A percentile compares a stretch with the other conserved stretches of the same genome.
phyloP scores from a whole-genome alignment of 2,888 invertebrate species.

The Drosophila pseudotalamancana region DNA sequence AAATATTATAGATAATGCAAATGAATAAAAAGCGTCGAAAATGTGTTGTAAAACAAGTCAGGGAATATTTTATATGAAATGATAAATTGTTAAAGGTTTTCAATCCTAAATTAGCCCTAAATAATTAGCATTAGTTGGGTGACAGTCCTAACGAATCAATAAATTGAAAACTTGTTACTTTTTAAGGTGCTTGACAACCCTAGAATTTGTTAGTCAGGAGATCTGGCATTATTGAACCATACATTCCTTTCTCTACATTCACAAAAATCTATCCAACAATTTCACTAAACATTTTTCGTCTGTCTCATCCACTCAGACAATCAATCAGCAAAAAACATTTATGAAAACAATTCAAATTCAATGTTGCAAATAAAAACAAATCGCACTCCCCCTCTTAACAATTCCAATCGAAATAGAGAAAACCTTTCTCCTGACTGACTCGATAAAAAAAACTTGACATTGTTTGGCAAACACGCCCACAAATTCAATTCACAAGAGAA shows the following conservation, averaged over 20 bases:
- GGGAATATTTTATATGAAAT: too few relatives aligned
- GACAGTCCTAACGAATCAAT: too few relatives aligned
- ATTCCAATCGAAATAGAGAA: conserved; percentile 16
- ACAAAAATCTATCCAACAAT: neutral
- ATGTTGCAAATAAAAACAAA: conserved; percentile 28
- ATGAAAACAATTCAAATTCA: conserved; percentile 9
- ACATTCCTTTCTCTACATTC: neutral
- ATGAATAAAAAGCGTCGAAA: too few relatives aligned
- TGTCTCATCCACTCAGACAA: conserved; percentile 15
- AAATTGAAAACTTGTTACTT: too few relatives aligned
- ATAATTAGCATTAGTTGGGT: too few relatives aligned
- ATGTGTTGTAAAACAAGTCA: too few relatives aligned
- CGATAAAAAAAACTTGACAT: conserved; percentile 39
- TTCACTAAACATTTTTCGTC: neutral
- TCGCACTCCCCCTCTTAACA: neutral
- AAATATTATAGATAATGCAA: too few relatives aligned
- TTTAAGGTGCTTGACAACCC: too few relatives aligned
- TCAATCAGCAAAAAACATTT: conserved; percentile 21
- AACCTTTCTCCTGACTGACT: conserved; percentile 45
- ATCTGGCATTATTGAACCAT: too few relatives aligned
- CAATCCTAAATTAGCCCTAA: too few relatives aligned
- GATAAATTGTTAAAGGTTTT: too few relatives aligned
- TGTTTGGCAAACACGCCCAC: conserved; percentile 43
- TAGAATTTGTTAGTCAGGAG: too few relatives aligned
- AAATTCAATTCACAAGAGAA: conserved; percentile 24